Percentiles rank a stretch among this genome's conserved stretches.
These are phyloP conservation scores for Caenorhabditis sinica DNA, from an alignment of 2,888 invertebrate genomes.

Conservation along the genomic window DNA sequence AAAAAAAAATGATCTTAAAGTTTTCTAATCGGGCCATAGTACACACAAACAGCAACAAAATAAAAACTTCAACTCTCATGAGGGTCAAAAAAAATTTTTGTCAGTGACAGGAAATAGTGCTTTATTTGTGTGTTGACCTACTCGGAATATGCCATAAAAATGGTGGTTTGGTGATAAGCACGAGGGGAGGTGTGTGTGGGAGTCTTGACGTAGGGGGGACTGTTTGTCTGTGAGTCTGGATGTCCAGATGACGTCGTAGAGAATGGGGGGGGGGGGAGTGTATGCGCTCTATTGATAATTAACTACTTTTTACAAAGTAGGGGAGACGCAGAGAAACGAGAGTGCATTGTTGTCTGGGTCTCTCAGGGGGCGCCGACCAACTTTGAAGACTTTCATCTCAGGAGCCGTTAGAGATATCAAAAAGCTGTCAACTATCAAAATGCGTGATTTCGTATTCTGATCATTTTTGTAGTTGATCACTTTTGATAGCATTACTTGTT, in stretches of 20 bases:
- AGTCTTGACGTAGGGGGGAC: neutral
- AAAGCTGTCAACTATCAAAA: too few relatives aligned
- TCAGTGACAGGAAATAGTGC: neutral
- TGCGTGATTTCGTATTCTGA: too few relatives aligned
- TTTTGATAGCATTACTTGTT: too few relatives aligned
- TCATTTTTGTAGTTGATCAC: too few relatives aligned
- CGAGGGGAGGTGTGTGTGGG: neutral
- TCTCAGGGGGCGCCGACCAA: too few relatives aligned
- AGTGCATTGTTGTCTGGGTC: too few relatives aligned
- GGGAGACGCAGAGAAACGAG: too few relatives aligned
- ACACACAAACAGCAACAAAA: neutral
- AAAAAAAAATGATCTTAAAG: too few relatives aligned
- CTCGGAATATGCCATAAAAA: neutral
- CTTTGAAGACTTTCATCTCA: too few relatives aligned
- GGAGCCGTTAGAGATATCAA: too few relatives aligned
- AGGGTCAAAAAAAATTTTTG: neutral
- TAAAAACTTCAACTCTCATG: neutral
- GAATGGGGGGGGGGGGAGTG: too few relatives aligned
- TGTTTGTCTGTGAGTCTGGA: constrained; percentile 1
- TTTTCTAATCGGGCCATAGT: neutral
- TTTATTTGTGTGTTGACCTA: neutral
- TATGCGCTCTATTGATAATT: neutral
- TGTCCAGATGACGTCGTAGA: neutral
- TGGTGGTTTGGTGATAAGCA: neutral
- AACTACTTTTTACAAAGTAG: too few relatives aligned